Conservation (phyloP, 1,140 invertebrate genomes). For the Drosophila insularis region DNA sequence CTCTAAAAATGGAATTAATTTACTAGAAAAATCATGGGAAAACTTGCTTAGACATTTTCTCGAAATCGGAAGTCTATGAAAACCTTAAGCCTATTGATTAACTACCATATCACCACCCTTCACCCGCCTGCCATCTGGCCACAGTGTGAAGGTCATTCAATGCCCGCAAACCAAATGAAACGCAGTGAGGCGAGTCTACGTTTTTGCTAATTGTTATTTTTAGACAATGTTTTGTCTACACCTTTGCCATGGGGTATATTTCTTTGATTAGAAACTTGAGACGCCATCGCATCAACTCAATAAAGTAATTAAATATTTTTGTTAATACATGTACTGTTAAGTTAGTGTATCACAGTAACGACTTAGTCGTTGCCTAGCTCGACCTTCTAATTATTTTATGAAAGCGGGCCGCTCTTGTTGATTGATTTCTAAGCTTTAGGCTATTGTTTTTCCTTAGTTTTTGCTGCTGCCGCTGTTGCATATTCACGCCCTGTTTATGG, state of each 20-base stretch:
- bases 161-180: background rate
- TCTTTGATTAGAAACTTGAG: no score
- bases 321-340: no score
- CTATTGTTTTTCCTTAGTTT: conserved; percentile 1
- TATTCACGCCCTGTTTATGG: conserved; percentile 1
- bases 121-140: background rate
- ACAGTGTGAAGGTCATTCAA: background rate
- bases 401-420: conserved; percentile 6
- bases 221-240: background rate
- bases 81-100: background rate
- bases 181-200: conserved; percentile 3
- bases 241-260: background rate
- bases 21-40: background rate
- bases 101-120: background rate
- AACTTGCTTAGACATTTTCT: background rate
- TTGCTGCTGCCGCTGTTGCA: background rate
- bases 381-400: conserved; percentile 2
- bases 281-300: no score
- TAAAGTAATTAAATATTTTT: no score
- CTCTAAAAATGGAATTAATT: no score
- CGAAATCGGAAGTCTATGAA: background rate
- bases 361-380: background rate
- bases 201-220: conserved; percentile 5
- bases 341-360: background rate
- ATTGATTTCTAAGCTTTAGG: background rate